phyloP scores from a whole-genome alignment of 2,888 invertebrate genomes.

The Amiota mariae region DNA sequence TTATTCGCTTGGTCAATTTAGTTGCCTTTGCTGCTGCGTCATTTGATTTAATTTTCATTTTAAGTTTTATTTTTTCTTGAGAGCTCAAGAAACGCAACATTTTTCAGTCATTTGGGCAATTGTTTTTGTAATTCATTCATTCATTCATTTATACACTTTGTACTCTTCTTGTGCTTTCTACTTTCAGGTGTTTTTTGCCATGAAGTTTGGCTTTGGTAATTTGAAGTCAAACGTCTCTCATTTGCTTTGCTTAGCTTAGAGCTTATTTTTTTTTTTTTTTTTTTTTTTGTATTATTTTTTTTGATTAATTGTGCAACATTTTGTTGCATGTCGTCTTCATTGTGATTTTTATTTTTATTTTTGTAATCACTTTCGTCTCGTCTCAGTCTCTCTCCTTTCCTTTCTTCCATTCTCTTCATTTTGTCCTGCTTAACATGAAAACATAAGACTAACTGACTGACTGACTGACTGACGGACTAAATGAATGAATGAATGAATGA shows the following conservation, averaged over 20 bases:
- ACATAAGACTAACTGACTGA: background rate
- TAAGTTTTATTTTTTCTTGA: background rate
- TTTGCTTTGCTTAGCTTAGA: background rate
- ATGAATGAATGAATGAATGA: too few species aligned
- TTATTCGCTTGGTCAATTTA: background rate
- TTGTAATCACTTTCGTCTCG: background rate
- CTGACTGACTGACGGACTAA: background rate
- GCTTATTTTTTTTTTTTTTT: background rate
- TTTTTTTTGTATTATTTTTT: constrained; percentile 19
- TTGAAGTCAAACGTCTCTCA: background rate
- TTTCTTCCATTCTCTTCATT: background rate
- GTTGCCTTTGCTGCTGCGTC: constrained; percentile 11
- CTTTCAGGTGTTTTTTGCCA: too few species aligned
- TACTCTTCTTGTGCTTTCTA: too few species aligned
- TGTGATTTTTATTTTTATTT: background rate
- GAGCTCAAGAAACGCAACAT: background rate
- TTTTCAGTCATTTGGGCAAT: constrained; percentile 24
- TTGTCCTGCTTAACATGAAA: too few species aligned
- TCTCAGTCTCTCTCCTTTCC: background rate
- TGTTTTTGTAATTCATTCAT: constrained; percentile 21
- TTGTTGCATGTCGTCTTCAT: background rate
- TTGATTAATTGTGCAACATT: constrained; percentile 29
- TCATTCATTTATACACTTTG: background rate
- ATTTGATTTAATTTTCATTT: constrained; percentile 16
- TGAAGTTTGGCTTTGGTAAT: background rate